phyloP scores from a whole-genome alignment of 2,888 invertebrate species.

The Hydriomena furcata region DNA sequence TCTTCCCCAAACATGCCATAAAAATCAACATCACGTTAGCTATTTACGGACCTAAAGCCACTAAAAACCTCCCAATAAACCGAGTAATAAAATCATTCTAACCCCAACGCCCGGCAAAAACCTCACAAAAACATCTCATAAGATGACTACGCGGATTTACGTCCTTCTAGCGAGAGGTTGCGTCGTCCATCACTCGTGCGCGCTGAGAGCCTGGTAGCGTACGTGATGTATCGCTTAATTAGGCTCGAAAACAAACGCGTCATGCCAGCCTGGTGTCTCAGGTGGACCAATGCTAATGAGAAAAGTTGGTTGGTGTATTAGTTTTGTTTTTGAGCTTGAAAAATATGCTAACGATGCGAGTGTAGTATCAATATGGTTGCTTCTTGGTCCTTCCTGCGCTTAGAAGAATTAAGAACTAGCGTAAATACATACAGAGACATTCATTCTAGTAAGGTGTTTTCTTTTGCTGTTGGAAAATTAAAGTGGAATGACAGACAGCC shows the following conservation, averaged over 20 bases:
- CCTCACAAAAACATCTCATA: constrained; percentile 34
- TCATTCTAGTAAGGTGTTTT: no score
- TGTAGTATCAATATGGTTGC: neutral
- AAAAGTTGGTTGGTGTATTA: constrained; percentile 21
- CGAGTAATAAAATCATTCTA: constrained; percentile 36
- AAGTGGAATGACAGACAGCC: no score
- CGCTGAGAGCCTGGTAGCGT: constrained; percentile 43
- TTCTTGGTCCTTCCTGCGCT: neutral
- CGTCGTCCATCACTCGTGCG: constrained; percentile 36
- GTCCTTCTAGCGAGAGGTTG: constrained; percentile 21
- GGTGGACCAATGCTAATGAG: constrained; percentile 29
- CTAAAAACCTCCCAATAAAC: constrained; percentile 34
- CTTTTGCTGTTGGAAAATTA: no score
- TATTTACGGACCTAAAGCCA: constrained; percentile 26
- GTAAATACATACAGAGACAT: no score
- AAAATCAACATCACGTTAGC: constrained; percentile 21
- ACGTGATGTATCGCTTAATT: constrained; percentile 63
- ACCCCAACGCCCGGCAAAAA: constrained; percentile 12
- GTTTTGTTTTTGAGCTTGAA: constrained; percentile 13
- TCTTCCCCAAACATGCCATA: constrained; percentile 9
- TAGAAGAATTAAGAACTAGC: no score
- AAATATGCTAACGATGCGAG: neutral
- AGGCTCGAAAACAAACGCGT: constrained; percentile 36
- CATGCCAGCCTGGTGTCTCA: constrained; percentile 32
- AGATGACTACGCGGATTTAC: constrained; percentile 35